Evolutionary conservation across 2,113 vertebrate genomes (phyloP), one percentile per base, ranked within the genome.

Genomic region (Symphodus melops): DNA sequence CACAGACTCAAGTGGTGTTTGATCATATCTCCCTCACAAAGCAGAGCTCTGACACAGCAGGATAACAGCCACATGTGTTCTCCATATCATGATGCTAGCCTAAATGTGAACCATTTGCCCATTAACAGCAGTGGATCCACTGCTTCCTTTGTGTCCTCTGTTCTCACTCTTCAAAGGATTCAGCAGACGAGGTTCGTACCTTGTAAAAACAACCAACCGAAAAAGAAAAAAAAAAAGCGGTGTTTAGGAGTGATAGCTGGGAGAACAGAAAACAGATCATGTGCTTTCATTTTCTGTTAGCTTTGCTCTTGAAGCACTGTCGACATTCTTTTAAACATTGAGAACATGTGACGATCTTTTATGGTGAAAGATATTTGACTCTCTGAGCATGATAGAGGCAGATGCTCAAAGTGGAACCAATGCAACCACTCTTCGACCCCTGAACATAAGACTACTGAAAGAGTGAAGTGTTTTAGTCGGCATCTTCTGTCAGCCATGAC

Each of bases 291-390:
- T 93, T 51, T 92, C 83, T 81, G 83, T 82, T 79, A 79, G 87
- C 91, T 92, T 89, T 88, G 87, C 82, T 91, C 89, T 90, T 86
- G 86, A 89, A 68, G 86, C 77, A 79, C 82, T 81, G 85, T 88
- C 82, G 77, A 89, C 91, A 92, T 92, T 93, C 91, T 93, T 93
- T 88, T 90, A 90, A 89, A 93, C 88, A 85, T 69, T 77, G 84
- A 92, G 82, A 91, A 89, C 91, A 90, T 93, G 90, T 92, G 91
- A 91, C 74, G 72, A 49, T 79, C 68, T 90, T 91, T 92, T 88
- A 87, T 72, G 79, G 74, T 39, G 83, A 62, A 64, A 68, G 64
- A 77, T 85, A 84, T 88, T 69, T 82, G 77, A 83, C 85, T 84
- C 68, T 73, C 3, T 12, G 69, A 72, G 81, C 77, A 74, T 71